These are phyloP conservation scores for Parazoanthus atlanticus DNA, from an alignment of 92 coral and sea anemone genomes.

Conservation along the genomic window DNA sequence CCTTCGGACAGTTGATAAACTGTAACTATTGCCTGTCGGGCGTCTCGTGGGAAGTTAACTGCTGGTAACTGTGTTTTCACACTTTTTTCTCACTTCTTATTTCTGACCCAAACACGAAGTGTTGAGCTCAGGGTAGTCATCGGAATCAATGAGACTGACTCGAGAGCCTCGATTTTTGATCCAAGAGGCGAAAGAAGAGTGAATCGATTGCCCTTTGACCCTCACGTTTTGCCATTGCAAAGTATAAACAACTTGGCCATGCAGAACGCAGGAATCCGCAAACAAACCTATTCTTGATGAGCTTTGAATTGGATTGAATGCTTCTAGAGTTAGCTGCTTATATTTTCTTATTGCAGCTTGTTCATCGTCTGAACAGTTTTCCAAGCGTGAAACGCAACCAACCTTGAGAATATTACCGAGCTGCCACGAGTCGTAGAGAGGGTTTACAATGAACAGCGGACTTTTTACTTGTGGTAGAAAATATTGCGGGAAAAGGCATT, in stretches of 20 bases:
- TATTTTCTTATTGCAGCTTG: conserved; percentile 61
- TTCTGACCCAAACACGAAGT: conserved; percentile 20
- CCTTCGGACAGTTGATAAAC: background rate
- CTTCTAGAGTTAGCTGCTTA: conserved; percentile 63
- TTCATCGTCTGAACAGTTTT: conserved; percentile 63
- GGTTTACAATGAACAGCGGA: conserved; percentile 71
- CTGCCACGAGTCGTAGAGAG: conserved; percentile 90
- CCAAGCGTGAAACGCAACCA: conserved; percentile 59
- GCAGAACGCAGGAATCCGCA: conserved; percentile 82
- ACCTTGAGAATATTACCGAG: conserved; percentile 68
- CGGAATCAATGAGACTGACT: conserved; percentile 26
- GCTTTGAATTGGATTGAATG: conserved; percentile 56
- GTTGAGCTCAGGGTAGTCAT: conserved; percentile 31
- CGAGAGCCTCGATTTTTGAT: conserved; percentile 8
- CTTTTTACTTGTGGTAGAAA: conserved; percentile 63
- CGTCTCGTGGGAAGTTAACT: background rate
- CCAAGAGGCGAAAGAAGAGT: conserved; percentile 69
- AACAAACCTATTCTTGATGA: conserved; percentile 49
- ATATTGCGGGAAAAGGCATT: conserved; percentile 78
- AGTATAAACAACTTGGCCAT: conserved; percentile 72
- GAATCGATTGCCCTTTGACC: conserved; percentile 65
- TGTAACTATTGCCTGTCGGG: background rate
- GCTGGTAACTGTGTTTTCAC: background rate
- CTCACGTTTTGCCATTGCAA: conserved; percentile 71
- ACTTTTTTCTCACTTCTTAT: background rate